These are phyloP conservation scores for Apotomis turbidana DNA, from an alignment of 2,888 invertebrate species.

Conservation along the genomic window DNA sequence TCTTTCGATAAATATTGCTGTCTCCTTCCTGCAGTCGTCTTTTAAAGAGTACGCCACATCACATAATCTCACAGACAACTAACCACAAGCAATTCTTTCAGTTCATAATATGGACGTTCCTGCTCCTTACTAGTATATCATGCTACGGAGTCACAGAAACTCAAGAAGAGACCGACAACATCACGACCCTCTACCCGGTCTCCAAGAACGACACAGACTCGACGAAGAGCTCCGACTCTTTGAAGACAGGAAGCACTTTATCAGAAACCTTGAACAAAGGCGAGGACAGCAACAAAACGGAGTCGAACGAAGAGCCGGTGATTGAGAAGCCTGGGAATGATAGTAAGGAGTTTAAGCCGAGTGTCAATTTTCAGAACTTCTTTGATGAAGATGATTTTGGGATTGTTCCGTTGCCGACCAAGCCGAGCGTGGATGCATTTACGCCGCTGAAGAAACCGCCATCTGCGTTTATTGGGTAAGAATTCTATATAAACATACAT, in stretches of 20 bases:
- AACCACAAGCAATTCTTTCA: constrained; percentile 44
- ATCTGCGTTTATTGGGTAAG: constrained; percentile 59
- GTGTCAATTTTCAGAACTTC: constrained; percentile 76
- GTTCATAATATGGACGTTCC: constrained; percentile 55
- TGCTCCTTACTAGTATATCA: constrained; percentile 48
- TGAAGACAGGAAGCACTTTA: constrained; percentile 65
- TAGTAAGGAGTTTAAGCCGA: constrained; percentile 75
- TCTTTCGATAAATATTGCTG: no score
- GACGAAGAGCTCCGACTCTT: constrained; percentile 49
- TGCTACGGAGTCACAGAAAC: constrained; percentile 54
- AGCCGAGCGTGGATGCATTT: constrained; percentile 48
- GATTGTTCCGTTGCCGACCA: constrained; percentile 52
- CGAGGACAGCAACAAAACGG: constrained; percentile 47
- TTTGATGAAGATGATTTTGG: constrained; percentile 74
- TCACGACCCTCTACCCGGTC: constrained; percentile 68
- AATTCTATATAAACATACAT: neutral
- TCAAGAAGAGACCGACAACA: constrained; percentile 55
- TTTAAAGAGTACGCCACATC: no score
- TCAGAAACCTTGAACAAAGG: constrained; percentile 53
- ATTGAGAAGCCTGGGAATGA: constrained; percentile 49
- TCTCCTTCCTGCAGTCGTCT: no score
- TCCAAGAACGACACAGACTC: constrained; percentile 39
- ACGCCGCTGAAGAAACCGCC: constrained; percentile 57
- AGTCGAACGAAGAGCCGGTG: constrained; percentile 44
- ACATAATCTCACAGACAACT: neutral